phyloP scores from a whole-genome alignment of 2,888 invertebrate species.

The Aspidiotus rigidus region DNA sequence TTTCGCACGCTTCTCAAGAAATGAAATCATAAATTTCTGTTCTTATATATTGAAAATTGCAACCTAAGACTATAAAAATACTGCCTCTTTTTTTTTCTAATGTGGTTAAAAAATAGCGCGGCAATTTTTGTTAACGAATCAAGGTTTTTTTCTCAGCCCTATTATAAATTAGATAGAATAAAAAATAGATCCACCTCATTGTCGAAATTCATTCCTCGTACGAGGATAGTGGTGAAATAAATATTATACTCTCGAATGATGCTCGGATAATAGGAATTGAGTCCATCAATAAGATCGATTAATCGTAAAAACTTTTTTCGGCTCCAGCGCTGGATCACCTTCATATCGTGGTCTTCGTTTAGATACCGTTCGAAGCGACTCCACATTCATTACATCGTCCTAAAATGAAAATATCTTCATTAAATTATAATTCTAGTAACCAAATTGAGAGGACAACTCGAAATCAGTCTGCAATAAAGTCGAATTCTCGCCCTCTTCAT shows the following conservation, averaged over 20 bases:
- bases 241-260: constrained; percentile 99
- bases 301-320: constrained; percentile 95
- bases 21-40: too few relatives aligned
- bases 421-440: background rate
- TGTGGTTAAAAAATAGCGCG: too few relatives aligned
- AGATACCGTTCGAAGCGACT: constrained; percentile 18
- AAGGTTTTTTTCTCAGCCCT: too few relatives aligned
- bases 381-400: background rate
- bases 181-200: constrained; percentile 22
- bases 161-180: background rate
- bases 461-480: background rate
- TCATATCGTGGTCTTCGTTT: constrained; percentile 68
- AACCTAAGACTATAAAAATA: too few relatives aligned
- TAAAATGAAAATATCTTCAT: background rate
- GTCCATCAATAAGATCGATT: constrained; percentile 88
- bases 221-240: constrained; percentile 84
- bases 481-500: constrained; percentile 42
- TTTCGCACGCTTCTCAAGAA: too few relatives aligned
- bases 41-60: too few relatives aligned
- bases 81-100: too few relatives aligned
- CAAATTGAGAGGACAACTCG: background rate
- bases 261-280: constrained; percentile 97
- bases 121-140: too few relatives aligned
- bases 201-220: constrained; percentile 29
- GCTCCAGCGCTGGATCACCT: constrained; percentile 90